Base-by-base conservation (phyloP, 2,888 invertebrate species). In the Drosophila suboccidentalis region DNA sequence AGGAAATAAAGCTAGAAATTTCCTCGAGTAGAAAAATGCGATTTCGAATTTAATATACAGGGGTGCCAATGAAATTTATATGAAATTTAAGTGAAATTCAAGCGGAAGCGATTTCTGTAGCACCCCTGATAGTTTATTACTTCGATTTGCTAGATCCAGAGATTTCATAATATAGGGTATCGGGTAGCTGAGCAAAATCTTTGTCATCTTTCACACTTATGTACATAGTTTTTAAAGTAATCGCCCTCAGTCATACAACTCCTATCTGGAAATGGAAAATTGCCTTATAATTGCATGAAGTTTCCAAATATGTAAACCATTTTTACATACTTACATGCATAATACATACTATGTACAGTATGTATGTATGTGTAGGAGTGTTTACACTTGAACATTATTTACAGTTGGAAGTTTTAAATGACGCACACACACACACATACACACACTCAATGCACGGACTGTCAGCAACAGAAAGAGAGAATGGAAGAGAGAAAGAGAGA, bases 281-380 rank as follows among this genome's bases (percentile, higher is more conserved):
- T 79, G 86, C 57, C 65, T 82, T 83, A 85, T 87, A 87, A 83
- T 83, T 83, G 82, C 67, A 75, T 72, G 67, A 85, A 74, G 58
- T 73, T 78, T 47, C 46, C n/a, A 49, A 67, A 53, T 47, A 57
- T 55, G 54, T 67, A 51, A 53, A 47, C 29, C 19, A 59, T 32
- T 47, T 39, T 54, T 15, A 47, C 5, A 15, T 38, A 47, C 5
- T n/a, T 38, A 59, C 39, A 26, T 26, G 54, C 44, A n/a, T 1
- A 55, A 26, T 0, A 43, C 26, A 60, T 0, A 36, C 29, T 44
- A 43, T 43, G 29, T 4, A n/a, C 22, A 4, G 1, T 22, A 17
- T 17, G 10, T 38, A 29, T 8, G 10, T 29, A n/a, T n/a, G n/a
- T n/a, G n/a, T n/a, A n/a, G n/a, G 36, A 10, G 26, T 59, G 50